These are phyloP conservation scores for Neodiprion pinetum DNA, from an alignment of 1,140 invertebrate species.

Conservation along the genomic window DNA sequence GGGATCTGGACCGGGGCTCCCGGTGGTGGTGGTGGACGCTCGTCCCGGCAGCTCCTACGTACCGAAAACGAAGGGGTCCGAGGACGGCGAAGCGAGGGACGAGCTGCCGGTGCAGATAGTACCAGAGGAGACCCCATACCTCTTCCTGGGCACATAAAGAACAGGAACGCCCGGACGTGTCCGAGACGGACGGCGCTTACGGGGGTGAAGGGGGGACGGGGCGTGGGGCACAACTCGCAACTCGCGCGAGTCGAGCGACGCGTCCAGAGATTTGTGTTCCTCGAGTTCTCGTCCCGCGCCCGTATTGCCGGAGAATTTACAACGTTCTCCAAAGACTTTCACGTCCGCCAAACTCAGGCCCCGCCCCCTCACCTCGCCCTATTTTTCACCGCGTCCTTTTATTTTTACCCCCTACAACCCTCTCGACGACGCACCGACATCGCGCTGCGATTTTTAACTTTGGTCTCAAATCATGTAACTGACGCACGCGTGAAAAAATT, in stretches of 20 bases:
- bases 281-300: constrained; percentile 40
- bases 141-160: constrained; percentile 53
- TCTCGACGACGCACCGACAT: no score
- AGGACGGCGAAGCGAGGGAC: constrained; percentile 23
- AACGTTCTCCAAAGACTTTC: not conserved
- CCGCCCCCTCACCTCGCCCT: no score
- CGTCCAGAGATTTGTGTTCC: constrained; percentile 41
- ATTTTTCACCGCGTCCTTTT: no score
- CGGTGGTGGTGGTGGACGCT: constrained; percentile 24
- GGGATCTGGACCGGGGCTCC: not conserved
- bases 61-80: constrained; percentile 25
- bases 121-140: constrained; percentile 44
- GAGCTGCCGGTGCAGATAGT: constrained; percentile 42
- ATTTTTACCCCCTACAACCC: no score
- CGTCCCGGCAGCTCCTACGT: constrained; percentile 36
- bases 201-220: constrained; percentile 20
- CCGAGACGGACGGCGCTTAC: constrained; percentile 54
- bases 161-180: constrained; percentile 49
- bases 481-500: no score
- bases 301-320: constrained; percentile 42
- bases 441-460: no score
- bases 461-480: no score
- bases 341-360: not conserved
- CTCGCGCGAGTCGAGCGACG: constrained; percentile 14
- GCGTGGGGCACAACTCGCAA: constrained; percentile 1